Evolutionary conservation across 2,797 vertebrate genomes (phyloP), one percentile per base, ranked within the genome.

Genomic region (Mallotus villosus): DNA sequence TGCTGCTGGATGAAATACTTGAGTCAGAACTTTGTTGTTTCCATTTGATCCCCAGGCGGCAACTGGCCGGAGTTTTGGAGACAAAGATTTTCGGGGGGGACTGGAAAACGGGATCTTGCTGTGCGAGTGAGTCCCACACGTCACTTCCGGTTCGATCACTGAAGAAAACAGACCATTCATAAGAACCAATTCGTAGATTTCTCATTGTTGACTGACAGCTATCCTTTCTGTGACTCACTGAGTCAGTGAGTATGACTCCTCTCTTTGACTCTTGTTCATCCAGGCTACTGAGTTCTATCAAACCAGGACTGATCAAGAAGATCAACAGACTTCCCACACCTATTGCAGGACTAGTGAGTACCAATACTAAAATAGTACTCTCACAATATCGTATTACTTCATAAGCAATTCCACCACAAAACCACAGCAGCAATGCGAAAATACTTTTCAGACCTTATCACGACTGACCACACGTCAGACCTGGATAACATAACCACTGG

Each of bases 61-160:
- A 68, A 99, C 98, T 0, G 96, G 97, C 80, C 94, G 95, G 91
- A 94, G 91, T 82, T 98, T 99, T 77, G 97, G 95, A 34, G 95
- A 97, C 78, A 98, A 95, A 81, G 96, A 97, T 87, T 99, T 99
- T 90, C 96, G 97, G 81, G 93, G 94, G 0, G 96, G 95, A 5
- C 86, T 99, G 86, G 97, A 99, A 91, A 98, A 98, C 1, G 97
- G 98, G 82, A 95, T 98, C 91, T 94, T 98, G 85, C 95, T 99
- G 77, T 99, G 98, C 94, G 97, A 99, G 98, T 99, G 93, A 97
- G 97, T 93, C 41, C 32, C 5, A 67, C 69, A 85, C 83, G 67
- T 83, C 49, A 8, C 60, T 61, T 68, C 76, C 34, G 24, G 32
- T 46, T 9, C 29, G 11, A 37, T 34, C 19, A 46, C 41, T 14